phyloP scores from a whole-genome alignment of 2,888 invertebrate genomes.

The Machimus rusticus region DNA sequence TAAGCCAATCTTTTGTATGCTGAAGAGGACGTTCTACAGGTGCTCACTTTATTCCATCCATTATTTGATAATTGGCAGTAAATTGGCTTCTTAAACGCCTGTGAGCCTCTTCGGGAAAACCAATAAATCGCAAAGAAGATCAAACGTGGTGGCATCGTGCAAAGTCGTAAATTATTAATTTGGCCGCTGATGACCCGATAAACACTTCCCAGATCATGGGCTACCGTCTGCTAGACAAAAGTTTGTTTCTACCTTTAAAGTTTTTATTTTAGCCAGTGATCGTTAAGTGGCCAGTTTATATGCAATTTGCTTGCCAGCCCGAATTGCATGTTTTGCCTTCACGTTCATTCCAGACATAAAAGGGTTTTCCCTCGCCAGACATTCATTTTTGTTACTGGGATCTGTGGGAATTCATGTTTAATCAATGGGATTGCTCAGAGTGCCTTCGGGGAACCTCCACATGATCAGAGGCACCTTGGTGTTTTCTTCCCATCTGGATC shows the following conservation, averaged over 20 bases:
- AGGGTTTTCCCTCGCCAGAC: background rate
- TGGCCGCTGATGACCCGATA: background rate
- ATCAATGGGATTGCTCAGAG: background rate
- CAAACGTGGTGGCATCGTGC: background rate
- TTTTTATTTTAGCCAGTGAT: background rate
- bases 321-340: slow-evolving; percentile 3
- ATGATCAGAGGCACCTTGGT: background rate
- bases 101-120: background rate
- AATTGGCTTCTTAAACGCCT: background rate
- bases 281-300: background rate
- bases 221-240: background rate
- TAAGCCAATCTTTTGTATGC: background rate
- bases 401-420: slow-evolving; percentile 8
- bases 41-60: background rate
- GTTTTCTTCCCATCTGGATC: background rate
- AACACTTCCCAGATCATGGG: background rate
- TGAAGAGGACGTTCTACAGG: background rate
- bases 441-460: background rate
- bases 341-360: background rate
- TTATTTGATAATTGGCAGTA: background rate
- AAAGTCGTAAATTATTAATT: slow-evolving; percentile 17
- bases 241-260: background rate
- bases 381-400: background rate
- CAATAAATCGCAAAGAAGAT: background rate
- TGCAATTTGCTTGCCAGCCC: background rate